Base-by-base conservation (phyloP, 1,140 invertebrate species). In the Zaprionus lachaisei region DNA sequence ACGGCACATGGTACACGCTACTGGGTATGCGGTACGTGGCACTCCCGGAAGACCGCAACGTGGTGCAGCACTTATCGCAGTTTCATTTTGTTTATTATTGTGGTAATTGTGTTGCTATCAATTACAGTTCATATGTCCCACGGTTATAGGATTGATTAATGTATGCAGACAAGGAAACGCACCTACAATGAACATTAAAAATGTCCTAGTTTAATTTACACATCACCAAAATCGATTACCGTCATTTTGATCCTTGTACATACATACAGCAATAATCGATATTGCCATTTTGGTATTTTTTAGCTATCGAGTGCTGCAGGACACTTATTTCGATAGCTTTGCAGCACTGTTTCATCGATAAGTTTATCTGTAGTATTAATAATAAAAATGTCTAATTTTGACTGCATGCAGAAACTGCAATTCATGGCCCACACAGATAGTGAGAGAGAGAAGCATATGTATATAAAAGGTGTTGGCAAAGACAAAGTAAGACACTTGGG, bases 21-120 rank as follows among this genome's bases (percentile, higher is more conserved):
- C 47, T 49, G 47, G 47, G n/a, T 49, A 49, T 20, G n/a, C n/a
- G 47, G 47, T 51, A 24, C 47, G 47, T 5, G 47, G 38, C 56
- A 54, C 80, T 79, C 81, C 81, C 81, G 81, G 81, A 83, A 83
- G 81, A 83, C 81, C 51, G 54, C 78, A 79, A 72, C 44, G 44
- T 24, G 38, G 63, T 41, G 41, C 24, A 63, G 55, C 64, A 62
- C 61, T 81, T 82, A 75, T 60, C 58, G 28, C 67, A 9, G 20
- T 66, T 74, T 60, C 28, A 61, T 62, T 80, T 28, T 65, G 11
- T 24, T 41, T 63, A 57, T 44, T 64, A 56, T 56, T 80, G 38
- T 37, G 49, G 64, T 51, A 44, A 55, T 72, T 54, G 37, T 55
- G 26, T 17, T 38, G 61, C 55, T 72, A 85, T 84, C 79, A 64